Base-by-base conservation (phyloP, 1,140 invertebrate genomes). In the Pseudomyrmex pallidus region DNA sequence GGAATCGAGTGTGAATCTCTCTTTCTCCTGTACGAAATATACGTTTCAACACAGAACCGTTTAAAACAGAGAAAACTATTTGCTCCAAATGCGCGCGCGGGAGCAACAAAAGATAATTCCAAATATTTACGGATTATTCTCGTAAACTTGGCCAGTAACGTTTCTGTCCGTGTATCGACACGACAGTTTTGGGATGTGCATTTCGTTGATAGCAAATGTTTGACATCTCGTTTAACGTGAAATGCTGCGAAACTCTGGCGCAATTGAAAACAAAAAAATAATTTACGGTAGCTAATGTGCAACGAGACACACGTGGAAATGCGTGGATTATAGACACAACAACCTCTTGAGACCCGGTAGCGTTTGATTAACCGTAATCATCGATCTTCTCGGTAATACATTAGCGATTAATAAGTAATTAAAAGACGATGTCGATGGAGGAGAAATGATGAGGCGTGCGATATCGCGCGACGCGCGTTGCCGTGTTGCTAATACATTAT, bases 361-460 rank as follows among this genome's bases (percentile, higher is more conserved):
- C 76, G 25, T 57, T 50, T 61, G 66, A 59, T 70, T 46, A 56
- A 25, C 44, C 66, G 13, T 25, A 25, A 25, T 70, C 50, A 52
- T 61, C 66, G 76, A 80, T 72, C 35, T 25, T 50, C 76, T 17
- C 52, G 64, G 17, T 72, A 80, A 80, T 70, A 59, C 48, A 80
- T 80, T 72, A 59, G 35, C 63, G 13, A 50, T 57, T 80, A 72
- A 59, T 80, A 70, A 80, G 22, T 72, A 80, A 80, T 80, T 80
- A 80, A 80, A 80, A 80, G 9, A 15, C 74, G 59, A 66, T 57
- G 66, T 70, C 66, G 66, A 80, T 70, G 20, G 35, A n/a, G 3
- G 35, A 61, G 59, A 46, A 44, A 80, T 80, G 76, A 72, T 35
- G 35, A 7, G 35, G 64, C 54, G 76, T 68, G 76, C 64, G 64